Evolutionary conservation across 2,113 vertebrate genomes (phyloP).

Genomic region (Cyanistes caeruleus): DNA sequence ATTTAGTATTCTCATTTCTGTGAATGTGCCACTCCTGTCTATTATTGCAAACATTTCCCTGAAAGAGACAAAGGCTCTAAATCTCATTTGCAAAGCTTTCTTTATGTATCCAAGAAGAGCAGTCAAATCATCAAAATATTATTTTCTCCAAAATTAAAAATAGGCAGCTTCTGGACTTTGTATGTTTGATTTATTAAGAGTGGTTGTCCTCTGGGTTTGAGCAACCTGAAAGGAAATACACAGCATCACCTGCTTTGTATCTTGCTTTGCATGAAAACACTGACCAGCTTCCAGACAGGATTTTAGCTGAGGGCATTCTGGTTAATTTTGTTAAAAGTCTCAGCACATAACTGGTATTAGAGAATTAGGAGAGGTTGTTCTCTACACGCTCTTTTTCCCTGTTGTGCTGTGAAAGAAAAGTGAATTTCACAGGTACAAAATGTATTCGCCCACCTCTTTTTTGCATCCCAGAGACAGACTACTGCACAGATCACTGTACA

Average conservation of each 20-base stretch:
- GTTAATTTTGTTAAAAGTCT: background rate
- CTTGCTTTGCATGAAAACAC: background rate
- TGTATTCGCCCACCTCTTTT: background rate
- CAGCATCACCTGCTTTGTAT: background rate
- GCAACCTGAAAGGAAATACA: background rate
- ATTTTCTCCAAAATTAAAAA: background rate
- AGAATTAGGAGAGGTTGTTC: background rate
- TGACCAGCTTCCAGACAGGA: background rate
- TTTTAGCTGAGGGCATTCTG: background rate
- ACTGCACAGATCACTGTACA: background rate
- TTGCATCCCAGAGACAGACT: background rate
- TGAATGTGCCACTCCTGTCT: background rate
- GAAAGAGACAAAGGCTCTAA: background rate
- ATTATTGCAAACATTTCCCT: background rate
- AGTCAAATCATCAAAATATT: background rate
- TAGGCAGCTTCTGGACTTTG: background rate
- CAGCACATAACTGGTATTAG: background rate
- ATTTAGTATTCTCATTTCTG: background rate
- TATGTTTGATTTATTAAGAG: background rate
- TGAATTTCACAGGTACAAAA: background rate
- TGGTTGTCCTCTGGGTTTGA: background rate
- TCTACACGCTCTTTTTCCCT: background rate
- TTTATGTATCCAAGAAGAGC: background rate
- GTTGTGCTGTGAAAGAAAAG: background rate
- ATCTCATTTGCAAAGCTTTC: background rate